These are phyloP conservation scores for Phortica magna DNA, from an alignment of 2,888 invertebrate genomes.

Conservation along the genomic window DNA sequence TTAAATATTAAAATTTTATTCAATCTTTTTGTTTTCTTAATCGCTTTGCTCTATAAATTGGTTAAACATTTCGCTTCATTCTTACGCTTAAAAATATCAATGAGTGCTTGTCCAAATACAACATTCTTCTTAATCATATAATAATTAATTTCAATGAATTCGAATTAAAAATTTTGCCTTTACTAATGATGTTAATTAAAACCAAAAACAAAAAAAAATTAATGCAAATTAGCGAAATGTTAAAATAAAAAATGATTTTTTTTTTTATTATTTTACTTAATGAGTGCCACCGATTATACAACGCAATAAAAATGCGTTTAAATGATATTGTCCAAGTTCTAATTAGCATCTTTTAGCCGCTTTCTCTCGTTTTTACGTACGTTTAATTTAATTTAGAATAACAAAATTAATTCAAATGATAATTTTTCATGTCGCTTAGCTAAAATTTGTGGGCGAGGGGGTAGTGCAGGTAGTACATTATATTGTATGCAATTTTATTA, in stretches of 20 bases:
- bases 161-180: neutral
- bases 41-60: constrained; percentile 21
- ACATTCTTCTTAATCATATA: constrained; percentile 2
- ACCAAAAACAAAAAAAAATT: neutral
- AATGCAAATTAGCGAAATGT: neutral
- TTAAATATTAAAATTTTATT: constrained; percentile 21
- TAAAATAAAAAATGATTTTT: neutral
- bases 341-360: constrained; percentile 27
- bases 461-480: no score
- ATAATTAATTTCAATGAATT: constrained; percentile 1
- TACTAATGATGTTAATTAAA: neutral
- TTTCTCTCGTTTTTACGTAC: neutral
- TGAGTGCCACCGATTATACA: no score
- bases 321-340: neutral
- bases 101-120: constrained; percentile 21
- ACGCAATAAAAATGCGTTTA: no score
- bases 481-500: constrained; percentile 53
- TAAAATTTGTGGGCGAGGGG: no score
- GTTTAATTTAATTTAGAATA: no score
- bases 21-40: constrained; percentile 9
- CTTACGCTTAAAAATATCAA: constrained; percentile 18
- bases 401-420: no score
- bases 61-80: constrained; percentile 12
- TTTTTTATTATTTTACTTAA: neutral
- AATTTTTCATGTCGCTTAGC: no score